Percentiles rank a stretch among this genome's conserved stretches.
Evolutionary conservation across 1,140 invertebrate species (phyloP).

Genomic region (Heliconius congener): DNA sequence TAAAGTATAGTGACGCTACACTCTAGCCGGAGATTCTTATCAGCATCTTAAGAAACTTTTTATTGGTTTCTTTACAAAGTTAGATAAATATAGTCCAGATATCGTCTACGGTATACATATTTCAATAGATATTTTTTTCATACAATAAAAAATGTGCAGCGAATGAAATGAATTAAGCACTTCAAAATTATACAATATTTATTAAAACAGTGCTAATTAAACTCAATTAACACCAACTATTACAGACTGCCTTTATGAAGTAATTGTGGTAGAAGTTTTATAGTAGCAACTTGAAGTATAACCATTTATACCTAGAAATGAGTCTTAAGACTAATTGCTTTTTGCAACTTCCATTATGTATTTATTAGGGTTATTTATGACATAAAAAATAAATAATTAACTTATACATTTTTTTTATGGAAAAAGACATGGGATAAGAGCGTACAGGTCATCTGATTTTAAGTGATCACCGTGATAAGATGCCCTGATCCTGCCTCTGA

Average conservation of each 20-base stretch:
- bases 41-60: too few species aligned
- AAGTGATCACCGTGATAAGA: too few species aligned
- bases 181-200: background rate
- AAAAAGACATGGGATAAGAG: too few species aligned
- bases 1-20: too few species aligned
- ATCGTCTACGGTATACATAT: too few species aligned
- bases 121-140: background rate
- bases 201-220: background rate
- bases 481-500: too few species aligned
- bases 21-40: too few species aligned
- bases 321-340: background rate
- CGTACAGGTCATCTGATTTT: too few species aligned
- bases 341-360: background rate
- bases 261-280: constrained; percentile 1
- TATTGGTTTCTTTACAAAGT: too few species aligned
- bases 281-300: background rate
- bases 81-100: too few species aligned
- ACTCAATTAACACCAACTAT: background rate
- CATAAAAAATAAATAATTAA: too few species aligned
- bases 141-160: background rate
- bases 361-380: background rate
- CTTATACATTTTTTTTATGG: too few species aligned
- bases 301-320: constrained; percentile 6
- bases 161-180: background rate
- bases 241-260: background rate